Percentiles rank a stretch among this genome's conserved stretches.
Conservation (phyloP, 2,888 invertebrate genomes). For the Caenorhabditis sp. region DNA sequence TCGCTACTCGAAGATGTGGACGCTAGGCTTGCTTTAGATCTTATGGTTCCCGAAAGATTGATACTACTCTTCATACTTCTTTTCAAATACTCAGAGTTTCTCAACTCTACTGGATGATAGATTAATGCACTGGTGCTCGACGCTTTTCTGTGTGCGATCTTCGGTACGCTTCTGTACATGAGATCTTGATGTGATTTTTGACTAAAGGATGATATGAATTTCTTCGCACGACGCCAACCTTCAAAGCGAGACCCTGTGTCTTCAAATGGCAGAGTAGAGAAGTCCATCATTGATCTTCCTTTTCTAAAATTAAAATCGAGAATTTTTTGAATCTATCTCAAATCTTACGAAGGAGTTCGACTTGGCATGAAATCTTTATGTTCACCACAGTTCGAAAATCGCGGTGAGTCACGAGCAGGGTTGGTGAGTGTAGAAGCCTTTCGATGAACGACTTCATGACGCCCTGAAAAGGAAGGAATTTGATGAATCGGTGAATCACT, state of each 20-base stretch:
- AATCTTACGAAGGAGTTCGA: slow-evolving; percentile 35
- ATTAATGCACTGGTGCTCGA: slow-evolving; percentile 69
- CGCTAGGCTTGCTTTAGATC: slow-evolving; percentile 41
- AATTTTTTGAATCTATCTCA: background rate
- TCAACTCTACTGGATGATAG: slow-evolving; percentile 43
- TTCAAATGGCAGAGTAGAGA: slow-evolving; percentile 60
- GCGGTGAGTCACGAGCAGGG: slow-evolving; percentile 40
- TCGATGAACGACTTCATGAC: slow-evolving; percentile 60
- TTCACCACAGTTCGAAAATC: slow-evolving; percentile 50
- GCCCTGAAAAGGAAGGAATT: slow-evolving; percentile 22
- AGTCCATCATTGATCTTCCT: slow-evolving; percentile 70
- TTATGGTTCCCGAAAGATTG: background rate
- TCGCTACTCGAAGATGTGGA: slow-evolving; percentile 62
- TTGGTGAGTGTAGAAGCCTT: slow-evolving; percentile 62
- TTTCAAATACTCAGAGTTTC: background rate
- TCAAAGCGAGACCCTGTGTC: slow-evolving; percentile 60
- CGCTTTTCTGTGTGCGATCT: slow-evolving; percentile 54
- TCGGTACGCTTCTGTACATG: slow-evolving; percentile 38
- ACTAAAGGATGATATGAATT: slow-evolving; percentile 72
- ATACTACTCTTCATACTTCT: background rate
- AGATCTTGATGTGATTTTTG: slow-evolving; percentile 70
- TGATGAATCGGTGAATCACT: slow-evolving; percentile 22
- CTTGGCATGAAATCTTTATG: slow-evolving; percentile 38
- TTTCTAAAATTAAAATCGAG: slow-evolving; percentile 37
- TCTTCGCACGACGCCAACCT: slow-evolving; percentile 71